Conservation (phyloP, 2,888 invertebrate species). For the Agrilus cyanescens region DNA sequence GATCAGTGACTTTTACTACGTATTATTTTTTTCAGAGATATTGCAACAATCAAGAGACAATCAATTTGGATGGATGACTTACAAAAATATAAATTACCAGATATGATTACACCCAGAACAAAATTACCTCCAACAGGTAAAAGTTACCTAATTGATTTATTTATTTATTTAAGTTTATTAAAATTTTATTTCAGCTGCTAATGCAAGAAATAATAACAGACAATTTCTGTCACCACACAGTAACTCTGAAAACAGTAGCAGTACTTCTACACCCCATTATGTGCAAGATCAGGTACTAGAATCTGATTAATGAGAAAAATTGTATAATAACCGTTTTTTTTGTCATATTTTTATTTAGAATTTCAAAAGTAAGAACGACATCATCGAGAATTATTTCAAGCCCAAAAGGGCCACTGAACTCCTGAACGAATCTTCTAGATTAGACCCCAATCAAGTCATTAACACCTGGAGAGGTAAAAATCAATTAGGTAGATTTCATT, state of each 20-base stretch:
- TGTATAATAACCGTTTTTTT: too few relatives aligned
- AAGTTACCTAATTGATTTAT: constrained; percentile 1
- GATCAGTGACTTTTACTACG: not conserved
- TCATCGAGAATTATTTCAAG: constrained; percentile 63
- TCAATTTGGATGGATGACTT: constrained; percentile 66
- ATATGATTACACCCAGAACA: constrained; percentile 48
- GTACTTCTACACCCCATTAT: constrained; percentile 18
- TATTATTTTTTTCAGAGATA: constrained; percentile 39
- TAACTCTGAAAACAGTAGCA: constrained; percentile 21
- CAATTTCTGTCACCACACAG: constrained; percentile 15
- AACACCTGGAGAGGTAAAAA: constrained; percentile 41
- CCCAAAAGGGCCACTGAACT: constrained; percentile 51
- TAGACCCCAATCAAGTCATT: constrained; percentile 41
- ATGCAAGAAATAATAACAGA: not conserved
- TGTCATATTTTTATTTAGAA: constrained; percentile 28
- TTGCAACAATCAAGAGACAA: constrained; percentile 55
- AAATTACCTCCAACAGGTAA: constrained; percentile 56
- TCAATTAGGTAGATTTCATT: not conserved
- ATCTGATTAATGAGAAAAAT: too few relatives aligned
- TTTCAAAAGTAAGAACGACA: constrained; percentile 45
- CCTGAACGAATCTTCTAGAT: constrained; percentile 42
- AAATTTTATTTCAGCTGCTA: not conserved
- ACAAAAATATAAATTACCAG: constrained; percentile 59
- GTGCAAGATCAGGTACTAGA: constrained; percentile 11
- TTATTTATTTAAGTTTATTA: not conserved